Conservation (phyloP, 92 coral and sea anemone genomes). For the Anthopleura xanthogrammica region DNA sequence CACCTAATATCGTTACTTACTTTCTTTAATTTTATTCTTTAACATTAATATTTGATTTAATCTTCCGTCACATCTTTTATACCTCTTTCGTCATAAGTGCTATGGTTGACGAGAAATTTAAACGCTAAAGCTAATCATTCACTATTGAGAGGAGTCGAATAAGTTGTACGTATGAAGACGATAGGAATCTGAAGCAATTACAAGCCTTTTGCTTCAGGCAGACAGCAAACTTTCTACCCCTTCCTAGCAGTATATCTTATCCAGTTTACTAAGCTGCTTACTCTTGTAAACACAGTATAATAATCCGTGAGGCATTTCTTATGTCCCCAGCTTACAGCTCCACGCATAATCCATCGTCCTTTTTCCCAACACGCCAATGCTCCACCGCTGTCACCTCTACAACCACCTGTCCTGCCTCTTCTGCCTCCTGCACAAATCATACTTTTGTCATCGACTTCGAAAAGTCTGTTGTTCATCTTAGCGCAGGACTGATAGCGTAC, state of each 20-base stretch:
- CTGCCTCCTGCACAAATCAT: not conserved
- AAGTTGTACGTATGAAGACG: too few relatives aligned
- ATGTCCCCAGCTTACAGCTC: slow-evolving; percentile 27
- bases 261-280: slow-evolving; percentile 21
- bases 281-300: slow-evolving; percentile 23
- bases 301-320: not conserved
- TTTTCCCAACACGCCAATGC: slow-evolving; percentile 19
- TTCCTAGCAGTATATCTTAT: not conserved
- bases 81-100: too few relatives aligned
- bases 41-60: too few relatives aligned
- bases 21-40: too few relatives aligned
- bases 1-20: too few relatives aligned
- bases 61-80: too few relatives aligned
- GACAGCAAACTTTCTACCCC: not conserved
- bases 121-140: too few relatives aligned
- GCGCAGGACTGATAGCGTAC: not conserved
- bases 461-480: not conserved
- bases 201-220: too few relatives aligned
- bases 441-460: not conserved
- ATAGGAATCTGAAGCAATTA: too few relatives aligned
- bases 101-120: too few relatives aligned
- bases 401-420: not conserved
- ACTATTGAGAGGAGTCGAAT: too few relatives aligned
- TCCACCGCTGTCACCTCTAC: slow-evolving; percentile 26
- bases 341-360: slow-evolving; percentile 16